These are phyloP conservation scores for Drosophila sechellia DNA, from an alignment of 1,140 invertebrate species.

Conservation along the genomic window DNA sequence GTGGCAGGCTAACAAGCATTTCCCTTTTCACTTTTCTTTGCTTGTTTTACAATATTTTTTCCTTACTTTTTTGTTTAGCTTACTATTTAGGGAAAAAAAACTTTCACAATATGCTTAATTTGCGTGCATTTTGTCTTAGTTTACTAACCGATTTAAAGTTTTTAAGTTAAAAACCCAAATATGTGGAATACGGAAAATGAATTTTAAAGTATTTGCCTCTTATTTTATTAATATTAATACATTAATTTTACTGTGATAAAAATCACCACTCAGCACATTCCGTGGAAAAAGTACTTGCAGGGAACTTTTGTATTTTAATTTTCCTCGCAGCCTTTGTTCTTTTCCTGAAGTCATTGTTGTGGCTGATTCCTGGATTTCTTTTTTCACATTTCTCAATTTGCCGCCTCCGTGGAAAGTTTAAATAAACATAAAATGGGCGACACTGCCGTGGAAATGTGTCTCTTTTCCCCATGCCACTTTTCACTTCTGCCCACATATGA, in stretches of 20 bases:
- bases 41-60: conserved; percentile 20
- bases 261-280: conserved; percentile 39
- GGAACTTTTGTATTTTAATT: conserved; percentile 63
- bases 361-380: conserved; percentile 24
- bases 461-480: conserved; percentile 10
- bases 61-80: conserved; percentile 8
- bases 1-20: conserved; percentile 65
- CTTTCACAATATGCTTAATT: conserved; percentile 23
- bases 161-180: too few relatives aligned
- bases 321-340: conserved; percentile 49
- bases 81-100: conserved; percentile 40
- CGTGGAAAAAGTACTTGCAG: conserved; percentile 66
- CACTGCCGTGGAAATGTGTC: conserved; percentile 46
- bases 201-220: too few relatives aligned
- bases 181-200: too few relatives aligned
- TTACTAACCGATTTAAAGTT: conserved; percentile 19
- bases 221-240: conserved; percentile 29
- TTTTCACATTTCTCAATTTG: conserved; percentile 47
- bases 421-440: conserved; percentile 80
- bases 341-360: not conserved
- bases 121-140: conserved; percentile 9
- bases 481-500: conserved; percentile 22
- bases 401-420: conserved; percentile 67
- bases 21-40: conserved; percentile 24
- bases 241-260: conserved; percentile 55